These are phyloP conservation scores for Portevinia maculata DNA, from an alignment of 2,888 invertebrate species.

Conservation along the genomic window DNA sequence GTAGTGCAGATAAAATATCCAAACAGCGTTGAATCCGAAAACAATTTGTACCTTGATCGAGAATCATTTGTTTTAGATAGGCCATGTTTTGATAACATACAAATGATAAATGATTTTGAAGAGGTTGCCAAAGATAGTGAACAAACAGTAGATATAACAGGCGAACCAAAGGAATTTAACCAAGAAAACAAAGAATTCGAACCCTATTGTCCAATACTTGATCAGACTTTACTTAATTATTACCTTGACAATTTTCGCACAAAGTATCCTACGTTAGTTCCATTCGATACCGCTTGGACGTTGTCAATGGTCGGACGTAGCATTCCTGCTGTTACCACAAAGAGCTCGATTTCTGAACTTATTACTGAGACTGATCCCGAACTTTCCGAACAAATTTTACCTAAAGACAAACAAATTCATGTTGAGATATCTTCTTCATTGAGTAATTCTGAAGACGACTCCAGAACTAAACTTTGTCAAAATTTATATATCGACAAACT, in stretches of 20 bases:
- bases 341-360: constrained; percentile 39
- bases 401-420: constrained; percentile 4
- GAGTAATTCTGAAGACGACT: constrained; percentile 6
- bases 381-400: constrained; percentile 22
- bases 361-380: constrained; percentile 45
- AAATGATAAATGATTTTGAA: constrained; percentile 74
- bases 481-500: constrained; percentile 83
- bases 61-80: constrained; percentile 51
- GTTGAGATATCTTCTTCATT: neutral
- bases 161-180: neutral
- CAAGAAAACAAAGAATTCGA: neutral
- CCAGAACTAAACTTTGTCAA: constrained; percentile 31
- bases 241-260: constrained; percentile 45
- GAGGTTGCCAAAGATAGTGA: constrained; percentile 72
- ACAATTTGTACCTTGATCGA: constrained; percentile 72
- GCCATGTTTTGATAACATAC: constrained; percentile 66
- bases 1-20: neutral
- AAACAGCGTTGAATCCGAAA: neutral
- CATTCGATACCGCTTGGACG: constrained; percentile 38
- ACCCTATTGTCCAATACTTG: neutral
- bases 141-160: constrained; percentile 8
- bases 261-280: constrained; percentile 22
- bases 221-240: constrained; percentile 38
- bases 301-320: constrained; percentile 23
- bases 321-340: constrained; percentile 18